phyloP scores from a whole-genome alignment of 2,113 vertebrate genomes.

The Plectropomus leopardus region DNA sequence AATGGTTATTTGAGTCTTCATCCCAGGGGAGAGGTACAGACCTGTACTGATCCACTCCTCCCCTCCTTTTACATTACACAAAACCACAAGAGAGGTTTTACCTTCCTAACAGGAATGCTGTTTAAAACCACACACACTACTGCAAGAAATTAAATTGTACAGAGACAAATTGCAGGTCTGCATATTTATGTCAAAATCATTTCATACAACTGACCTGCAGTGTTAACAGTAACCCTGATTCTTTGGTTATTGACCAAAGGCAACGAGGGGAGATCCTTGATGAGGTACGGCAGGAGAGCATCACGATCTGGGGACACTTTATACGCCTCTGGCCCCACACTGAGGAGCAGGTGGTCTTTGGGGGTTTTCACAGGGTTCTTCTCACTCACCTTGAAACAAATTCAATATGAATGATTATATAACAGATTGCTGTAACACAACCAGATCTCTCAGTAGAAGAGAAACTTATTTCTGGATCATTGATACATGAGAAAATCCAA shows the following conservation, averaged over 20 bases:
- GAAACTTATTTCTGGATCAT: background rate
- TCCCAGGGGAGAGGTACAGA: constrained; percentile 83
- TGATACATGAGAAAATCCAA: background rate
- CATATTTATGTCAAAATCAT: background rate
- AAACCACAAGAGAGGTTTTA: background rate
- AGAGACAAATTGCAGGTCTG: background rate
- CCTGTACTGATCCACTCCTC: constrained; percentile 86
- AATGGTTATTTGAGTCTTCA: constrained; percentile 76
- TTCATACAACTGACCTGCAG: constrained; percentile 67
- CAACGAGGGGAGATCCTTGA: constrained; percentile 63
- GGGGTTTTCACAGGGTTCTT: constrained; percentile 79
- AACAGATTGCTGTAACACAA: too few relatives aligned
- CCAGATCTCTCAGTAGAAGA: too few relatives aligned
- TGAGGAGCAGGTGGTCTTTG: constrained; percentile 87
- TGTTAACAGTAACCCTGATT: constrained; percentile 68
- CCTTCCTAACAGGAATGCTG: background rate
- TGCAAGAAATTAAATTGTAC: too few relatives aligned
- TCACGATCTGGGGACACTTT: constrained; percentile 77
- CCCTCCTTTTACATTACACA: constrained; percentile 63
- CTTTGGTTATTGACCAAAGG: constrained; percentile 68
- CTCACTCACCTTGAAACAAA: constrained; percentile 76
- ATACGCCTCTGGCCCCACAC: constrained; percentile 81
- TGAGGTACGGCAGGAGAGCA: constrained; percentile 79
- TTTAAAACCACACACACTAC: too few relatives aligned
- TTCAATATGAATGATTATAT: background rate